Percentiles rank a stretch among this genome's conserved stretches.
These are phyloP conservation scores for Diabrotica undecimpunctata DNA, from an alignment of 1,140 invertebrate species.

Conservation along the genomic window DNA sequence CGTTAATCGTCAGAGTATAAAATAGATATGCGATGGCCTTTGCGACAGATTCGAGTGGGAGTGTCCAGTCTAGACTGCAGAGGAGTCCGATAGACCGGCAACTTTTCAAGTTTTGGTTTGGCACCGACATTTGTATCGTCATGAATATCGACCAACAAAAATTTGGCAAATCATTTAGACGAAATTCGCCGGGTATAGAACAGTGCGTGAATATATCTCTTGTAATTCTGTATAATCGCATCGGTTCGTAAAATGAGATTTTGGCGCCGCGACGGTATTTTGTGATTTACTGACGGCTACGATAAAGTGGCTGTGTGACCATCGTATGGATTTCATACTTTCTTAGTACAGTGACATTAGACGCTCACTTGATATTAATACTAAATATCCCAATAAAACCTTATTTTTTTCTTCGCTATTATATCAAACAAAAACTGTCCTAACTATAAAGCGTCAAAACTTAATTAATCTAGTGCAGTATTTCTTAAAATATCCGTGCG, in stretches of 20 bases:
- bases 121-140: background rate
- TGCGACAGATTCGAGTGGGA: slow-evolving; percentile 1
- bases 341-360: too few species aligned
- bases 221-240: background rate
- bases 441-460: too few species aligned
- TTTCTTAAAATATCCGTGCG: too few species aligned
- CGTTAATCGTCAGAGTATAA: too few species aligned
- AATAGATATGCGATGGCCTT: background rate
- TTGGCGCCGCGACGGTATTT: background rate
- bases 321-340: too few species aligned
- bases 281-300: background rate
- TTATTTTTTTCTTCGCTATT: too few species aligned
- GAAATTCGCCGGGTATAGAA: background rate
- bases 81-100: slow-evolving; percentile 1
- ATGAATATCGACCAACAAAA: background rate
- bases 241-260: background rate
- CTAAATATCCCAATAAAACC: too few species aligned
- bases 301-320: too few species aligned
- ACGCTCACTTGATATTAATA: too few species aligned
- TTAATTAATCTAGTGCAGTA: too few species aligned
- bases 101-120: background rate
- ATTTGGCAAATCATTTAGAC: slow-evolving; percentile 1
- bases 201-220: background rate
- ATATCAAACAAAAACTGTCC: too few species aligned
- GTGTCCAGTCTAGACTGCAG: slow-evolving; percentile 1